These are phyloP conservation scores for Sminthopsis crassicaudata DNA, from an alignment of 2,113 vertebrate species.

Conservation along the genomic window DNA sequence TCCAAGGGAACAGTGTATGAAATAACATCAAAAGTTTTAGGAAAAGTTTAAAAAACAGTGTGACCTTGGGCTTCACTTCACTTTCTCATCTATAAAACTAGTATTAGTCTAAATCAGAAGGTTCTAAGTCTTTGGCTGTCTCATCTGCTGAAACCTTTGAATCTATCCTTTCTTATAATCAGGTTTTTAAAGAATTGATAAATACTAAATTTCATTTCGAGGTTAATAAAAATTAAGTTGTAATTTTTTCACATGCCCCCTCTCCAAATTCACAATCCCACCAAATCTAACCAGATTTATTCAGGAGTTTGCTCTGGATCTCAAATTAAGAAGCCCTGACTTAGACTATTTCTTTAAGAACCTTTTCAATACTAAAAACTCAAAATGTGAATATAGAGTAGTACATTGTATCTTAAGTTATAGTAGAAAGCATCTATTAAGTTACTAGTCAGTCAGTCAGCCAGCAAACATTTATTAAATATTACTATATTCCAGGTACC, in stretches of 20 bases:
- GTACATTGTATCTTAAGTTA: background rate
- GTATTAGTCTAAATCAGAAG: background rate
- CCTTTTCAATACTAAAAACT: background rate
- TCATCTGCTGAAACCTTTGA: background rate
- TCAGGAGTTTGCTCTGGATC: background rate
- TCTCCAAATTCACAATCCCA: background rate
- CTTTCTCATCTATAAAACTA: background rate
- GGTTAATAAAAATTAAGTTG: background rate
- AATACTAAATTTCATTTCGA: background rate
- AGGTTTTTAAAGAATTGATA: background rate
- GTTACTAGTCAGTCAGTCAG: background rate
- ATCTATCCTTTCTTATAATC: background rate
- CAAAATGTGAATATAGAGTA: background rate
- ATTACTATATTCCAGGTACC: too few relatives aligned
- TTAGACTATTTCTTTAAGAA: background rate
- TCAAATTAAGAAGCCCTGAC: background rate
- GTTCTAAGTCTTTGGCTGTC: background rate
- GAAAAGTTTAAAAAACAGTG: background rate
- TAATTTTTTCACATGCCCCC: background rate
- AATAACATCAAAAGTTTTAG: background rate
- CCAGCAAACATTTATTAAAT: too few relatives aligned
- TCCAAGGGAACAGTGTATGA: background rate
- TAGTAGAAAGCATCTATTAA: background rate
- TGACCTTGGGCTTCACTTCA: background rate
- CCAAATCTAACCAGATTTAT: background rate